Evolutionary conservation across 1,140 invertebrate species (phyloP).

Genomic region (Ceratina calcarata): DNA sequence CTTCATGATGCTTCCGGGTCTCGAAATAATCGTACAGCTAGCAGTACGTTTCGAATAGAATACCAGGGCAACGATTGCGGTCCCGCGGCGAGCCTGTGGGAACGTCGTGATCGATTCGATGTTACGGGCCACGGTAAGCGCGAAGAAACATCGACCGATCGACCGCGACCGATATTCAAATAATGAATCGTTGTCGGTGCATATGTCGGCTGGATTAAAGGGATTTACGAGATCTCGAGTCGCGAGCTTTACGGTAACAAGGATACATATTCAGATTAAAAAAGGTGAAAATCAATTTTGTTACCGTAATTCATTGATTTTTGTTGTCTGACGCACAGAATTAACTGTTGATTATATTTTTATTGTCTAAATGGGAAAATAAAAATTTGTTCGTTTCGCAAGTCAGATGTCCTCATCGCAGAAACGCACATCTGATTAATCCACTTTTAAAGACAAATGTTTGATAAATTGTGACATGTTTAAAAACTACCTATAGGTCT

Average conservation of each 20-base stretch:
- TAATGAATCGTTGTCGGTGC: background rate
- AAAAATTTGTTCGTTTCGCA: no score
- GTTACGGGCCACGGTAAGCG: background rate
- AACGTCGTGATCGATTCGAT: constrained; percentile 43
- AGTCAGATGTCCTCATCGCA: no score
- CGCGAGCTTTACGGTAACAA: no score
- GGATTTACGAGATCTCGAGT: background rate
- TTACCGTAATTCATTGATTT: no score
- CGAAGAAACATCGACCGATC: background rate
- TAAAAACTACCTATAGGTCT: no score
- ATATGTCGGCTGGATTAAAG: constrained; percentile 1
- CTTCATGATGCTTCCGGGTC: constrained; percentile 15
- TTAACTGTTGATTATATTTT: no score
- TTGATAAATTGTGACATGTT: no score
- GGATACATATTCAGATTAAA: background rate
- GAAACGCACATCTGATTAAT: no score
- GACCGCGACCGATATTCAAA: constrained; percentile 2
- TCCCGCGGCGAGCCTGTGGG: constrained; percentile 7
- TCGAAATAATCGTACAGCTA: constrained; percentile 35
- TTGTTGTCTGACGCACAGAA: no score
- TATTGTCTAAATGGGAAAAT: no score
- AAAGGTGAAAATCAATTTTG: no score
- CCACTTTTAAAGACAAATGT: no score
- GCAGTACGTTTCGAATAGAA: constrained; percentile 23
- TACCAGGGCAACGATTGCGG: constrained; percentile 24